Base-by-base conservation (phyloP, 2,888 invertebrate species). In the Netelia fuscicornis region DNA sequence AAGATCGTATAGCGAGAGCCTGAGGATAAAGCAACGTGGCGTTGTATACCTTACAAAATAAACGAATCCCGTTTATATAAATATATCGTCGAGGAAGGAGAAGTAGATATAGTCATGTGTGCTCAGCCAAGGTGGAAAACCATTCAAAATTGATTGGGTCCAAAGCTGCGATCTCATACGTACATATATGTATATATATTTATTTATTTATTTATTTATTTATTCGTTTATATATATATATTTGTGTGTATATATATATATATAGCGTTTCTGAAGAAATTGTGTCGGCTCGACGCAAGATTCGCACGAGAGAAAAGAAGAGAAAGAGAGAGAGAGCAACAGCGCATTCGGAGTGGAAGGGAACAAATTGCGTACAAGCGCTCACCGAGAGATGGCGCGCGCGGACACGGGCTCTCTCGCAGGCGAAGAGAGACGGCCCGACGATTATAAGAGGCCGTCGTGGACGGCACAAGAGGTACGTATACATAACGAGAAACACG, bases 311-410 rank as follows among this genome's bases (percentile, higher is more conserved):
- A 70, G 54, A 17, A 65, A 65, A n/a, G 25, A 23, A 60, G 54
- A 68, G 30, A 62, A 58, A 70, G 62, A 75, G 68, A 76, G 64
- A 72, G 44, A 42, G 44, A 62, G 37, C 20, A 20, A 62, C 23
- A 75, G 80, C 65, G 78, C 81, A 88, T 85, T 86, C 83, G 87
- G 84, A 84, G 85, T 88, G 90, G 90, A 91, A 88, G 89, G 87
- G 90, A 91, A 92, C 92, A 92, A 92, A 92, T 92, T 92, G 92
- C 91, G 90, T 92, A 92, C 92, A 91, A 90, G 91, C 75, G 56
- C 81, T 75, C 62, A 87, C 88, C 85, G 87, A 62, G 81, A 83
- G 83, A 65, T 25, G 76, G 52, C 75, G 72, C 83, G 54, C 25
- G 23, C 13, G 23, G 37, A 56, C 52, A 1, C 13, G 48, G 20